A percentile compares a stretch with the other conserved stretches of the same genome.
Evolutionary conservation across 1,140 invertebrate species (phyloP).

Genomic region (Cydia strobilella): DNA sequence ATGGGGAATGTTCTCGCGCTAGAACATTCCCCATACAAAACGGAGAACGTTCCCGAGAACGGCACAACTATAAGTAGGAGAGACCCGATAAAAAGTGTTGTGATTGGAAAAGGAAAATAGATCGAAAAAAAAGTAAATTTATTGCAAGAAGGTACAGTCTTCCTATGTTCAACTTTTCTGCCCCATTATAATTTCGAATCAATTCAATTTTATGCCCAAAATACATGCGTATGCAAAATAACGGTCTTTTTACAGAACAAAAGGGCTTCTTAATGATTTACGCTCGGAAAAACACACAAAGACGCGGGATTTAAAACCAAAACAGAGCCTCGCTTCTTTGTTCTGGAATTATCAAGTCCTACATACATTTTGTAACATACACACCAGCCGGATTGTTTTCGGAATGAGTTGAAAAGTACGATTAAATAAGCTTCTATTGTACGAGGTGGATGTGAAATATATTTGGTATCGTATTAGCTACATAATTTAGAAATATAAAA

Average conservation of each 20-base stretch:
- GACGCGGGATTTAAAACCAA: constrained; percentile 15
- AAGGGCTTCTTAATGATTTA: constrained; percentile 1
- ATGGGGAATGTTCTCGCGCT: no score
- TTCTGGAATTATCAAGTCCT: neutral
- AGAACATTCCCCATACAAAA: no score
- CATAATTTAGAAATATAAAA: neutral
- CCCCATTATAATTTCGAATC: neutral
- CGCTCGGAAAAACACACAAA: constrained; percentile 10
- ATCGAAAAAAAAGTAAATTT: no score
- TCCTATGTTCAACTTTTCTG: neutral
- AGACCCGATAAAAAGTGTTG: no score
- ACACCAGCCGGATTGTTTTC: neutral
- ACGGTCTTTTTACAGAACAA: neutral
- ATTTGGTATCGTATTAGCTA: neutral
- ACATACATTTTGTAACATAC: neutral
- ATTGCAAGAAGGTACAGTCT: no score
- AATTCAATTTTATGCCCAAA: neutral
- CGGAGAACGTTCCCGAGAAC: no score
- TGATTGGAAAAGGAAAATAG: no score
- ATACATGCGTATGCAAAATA: neutral
- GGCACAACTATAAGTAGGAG: no score
- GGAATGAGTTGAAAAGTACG: constrained; percentile 3
- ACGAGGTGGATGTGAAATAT: neutral
- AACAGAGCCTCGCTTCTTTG: constrained; percentile 1
- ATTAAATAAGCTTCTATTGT: neutral